Percentiles rank a stretch among this genome's conserved stretches.
Evolutionary conservation across 2,113 vertebrate species (phyloP).

Genomic region (Coryphaenoides rupestris): DNA sequence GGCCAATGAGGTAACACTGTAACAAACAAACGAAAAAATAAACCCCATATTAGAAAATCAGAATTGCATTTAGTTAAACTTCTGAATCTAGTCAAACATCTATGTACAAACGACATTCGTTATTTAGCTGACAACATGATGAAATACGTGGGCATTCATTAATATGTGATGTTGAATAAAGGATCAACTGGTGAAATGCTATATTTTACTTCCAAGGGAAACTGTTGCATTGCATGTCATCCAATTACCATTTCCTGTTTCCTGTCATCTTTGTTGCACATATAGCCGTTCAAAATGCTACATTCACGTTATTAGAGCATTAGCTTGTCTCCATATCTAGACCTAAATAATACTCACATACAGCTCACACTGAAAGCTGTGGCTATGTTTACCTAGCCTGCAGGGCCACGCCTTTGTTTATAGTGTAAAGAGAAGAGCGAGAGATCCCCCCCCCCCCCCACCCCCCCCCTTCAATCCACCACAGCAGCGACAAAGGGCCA

Average conservation of each 20-base stretch:
- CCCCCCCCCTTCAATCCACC: not conserved
- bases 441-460: not conserved
- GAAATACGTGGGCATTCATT: too few species aligned
- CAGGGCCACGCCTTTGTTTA: slow-evolving; percentile 7
- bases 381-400: not conserved
- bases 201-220: too few species aligned
- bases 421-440: slow-evolving; percentile 8
- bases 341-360: not conserved
- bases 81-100: too few species aligned
- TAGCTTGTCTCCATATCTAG: too few species aligned
- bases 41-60: not conserved
- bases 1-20: slow-evolving; percentile 1
- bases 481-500: not conserved
- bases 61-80: not conserved
- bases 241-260: too few species aligned
- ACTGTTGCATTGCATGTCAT: too few species aligned
- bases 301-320: too few species aligned
- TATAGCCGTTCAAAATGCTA: not conserved
- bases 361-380: not conserved
- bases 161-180: too few species aligned
- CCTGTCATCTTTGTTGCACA: not conserved
- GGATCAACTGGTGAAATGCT: not conserved
- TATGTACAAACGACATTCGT: too few species aligned
- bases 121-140: too few species aligned
- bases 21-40: too few species aligned